Evolutionary conservation across 2,113 vertebrate species (phyloP).

Genomic region (Atlantisia rogersi): DNA sequence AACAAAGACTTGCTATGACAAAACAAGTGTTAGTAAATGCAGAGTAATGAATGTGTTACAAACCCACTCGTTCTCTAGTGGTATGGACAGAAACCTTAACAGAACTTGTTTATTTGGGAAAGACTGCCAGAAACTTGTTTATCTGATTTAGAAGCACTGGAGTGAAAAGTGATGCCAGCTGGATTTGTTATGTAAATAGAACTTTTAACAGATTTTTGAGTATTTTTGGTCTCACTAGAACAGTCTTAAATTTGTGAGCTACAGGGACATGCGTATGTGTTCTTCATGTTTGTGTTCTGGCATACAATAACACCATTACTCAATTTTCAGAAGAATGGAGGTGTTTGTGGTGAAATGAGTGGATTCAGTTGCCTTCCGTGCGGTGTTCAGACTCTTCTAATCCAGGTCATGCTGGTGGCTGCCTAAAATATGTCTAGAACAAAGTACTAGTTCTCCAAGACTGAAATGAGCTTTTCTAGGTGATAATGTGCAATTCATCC

Average conservation of each 20-base stretch:
- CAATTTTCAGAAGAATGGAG: background rate
- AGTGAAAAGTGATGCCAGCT: background rate
- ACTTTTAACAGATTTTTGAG: background rate
- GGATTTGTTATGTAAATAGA: background rate
- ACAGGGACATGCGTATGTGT: background rate
- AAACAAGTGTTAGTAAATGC: background rate
- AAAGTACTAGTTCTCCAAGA: background rate
- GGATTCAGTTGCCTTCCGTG: background rate
- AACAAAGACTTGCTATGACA: background rate
- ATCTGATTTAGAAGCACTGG: background rate
- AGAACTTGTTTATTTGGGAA: background rate
- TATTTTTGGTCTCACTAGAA: background rate
- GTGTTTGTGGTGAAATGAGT: background rate
- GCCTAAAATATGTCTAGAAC: background rate
- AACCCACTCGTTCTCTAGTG: background rate
- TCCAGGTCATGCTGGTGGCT: background rate
- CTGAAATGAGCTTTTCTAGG: constrained; percentile 5
- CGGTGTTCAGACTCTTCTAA: constrained; percentile 17
- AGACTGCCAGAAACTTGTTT: background rate
- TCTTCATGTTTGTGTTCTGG: background rate
- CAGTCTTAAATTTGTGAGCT: background rate
- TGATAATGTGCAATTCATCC: constrained; percentile 4
- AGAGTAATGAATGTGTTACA: background rate
- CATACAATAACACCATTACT: background rate
- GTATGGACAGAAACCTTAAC: background rate